phyloP scores from a whole-genome alignment of 37 sponge, comb jelly and placozoan species.

The Haliclona indistincta region DNA sequence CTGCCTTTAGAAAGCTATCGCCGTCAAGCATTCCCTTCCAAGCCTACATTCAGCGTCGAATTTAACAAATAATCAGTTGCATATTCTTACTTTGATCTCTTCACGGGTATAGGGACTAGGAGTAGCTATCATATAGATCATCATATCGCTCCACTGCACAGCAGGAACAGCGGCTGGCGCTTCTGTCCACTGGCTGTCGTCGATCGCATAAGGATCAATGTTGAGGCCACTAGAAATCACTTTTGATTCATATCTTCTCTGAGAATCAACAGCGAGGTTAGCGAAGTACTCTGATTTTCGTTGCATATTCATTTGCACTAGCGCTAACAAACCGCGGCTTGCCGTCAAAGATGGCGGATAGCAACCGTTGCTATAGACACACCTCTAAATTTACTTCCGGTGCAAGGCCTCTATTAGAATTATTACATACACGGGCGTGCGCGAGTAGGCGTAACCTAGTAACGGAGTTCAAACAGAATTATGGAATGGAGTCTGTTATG shows the following conservation, averaged over 20 bases:
- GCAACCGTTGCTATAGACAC: too few species aligned
- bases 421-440: too few species aligned
- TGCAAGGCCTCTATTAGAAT: too few species aligned
- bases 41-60: background rate
- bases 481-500: too few species aligned
- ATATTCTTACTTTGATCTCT: constrained; percentile 7
- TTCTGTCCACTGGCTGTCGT: background rate
- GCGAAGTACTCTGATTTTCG: background rate
- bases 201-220: constrained; percentile 10
- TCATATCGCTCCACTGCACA: constrained; percentile 7
- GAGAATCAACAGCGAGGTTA: background rate
- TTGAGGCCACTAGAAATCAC: background rate
- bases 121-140: constrained; percentile 4
- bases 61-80: background rate
- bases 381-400: too few species aligned
- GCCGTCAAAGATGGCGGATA: too few species aligned
- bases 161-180: background rate
- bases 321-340: too few species aligned
- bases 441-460: too few species aligned
- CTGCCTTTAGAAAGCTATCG: background rate
- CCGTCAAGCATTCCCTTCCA: constrained; percentile 17
- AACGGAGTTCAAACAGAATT: too few species aligned
- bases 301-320: too few species aligned
- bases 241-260: constrained; percentile 1
- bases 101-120: constrained; percentile 15